A percentile compares a stretch with the other conserved stretches of the same genome.
These are phyloP conservation scores for Ophonus ardosiacus DNA, from an alignment of 2,888 invertebrate species.

Conservation along the genomic window DNA sequence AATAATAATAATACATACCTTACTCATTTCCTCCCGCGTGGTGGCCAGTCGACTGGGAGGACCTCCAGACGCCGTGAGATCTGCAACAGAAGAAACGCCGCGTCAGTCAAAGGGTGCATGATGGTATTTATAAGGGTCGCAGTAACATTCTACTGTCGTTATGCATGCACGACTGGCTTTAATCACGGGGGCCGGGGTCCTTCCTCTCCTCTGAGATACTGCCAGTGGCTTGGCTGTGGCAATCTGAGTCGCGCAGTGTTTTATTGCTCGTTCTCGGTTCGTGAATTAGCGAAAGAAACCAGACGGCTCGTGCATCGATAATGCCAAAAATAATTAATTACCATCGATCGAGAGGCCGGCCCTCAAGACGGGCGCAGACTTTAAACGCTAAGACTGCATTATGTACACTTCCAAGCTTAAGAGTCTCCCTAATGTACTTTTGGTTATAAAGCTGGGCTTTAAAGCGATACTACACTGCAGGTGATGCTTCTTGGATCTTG, in stretches of 20 bases:
- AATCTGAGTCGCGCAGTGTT: slow-evolving; percentile 72
- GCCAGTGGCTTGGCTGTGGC: slow-evolving; percentile 64
- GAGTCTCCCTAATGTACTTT: not conserved
- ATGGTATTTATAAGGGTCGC: slow-evolving; percentile 65
- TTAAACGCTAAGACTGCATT: not conserved
- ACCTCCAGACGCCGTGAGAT: slow-evolving; percentile 71
- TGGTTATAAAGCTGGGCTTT: not conserved
- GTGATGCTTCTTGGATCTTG: too few relatives aligned
- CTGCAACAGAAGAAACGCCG: slow-evolving; percentile 71
- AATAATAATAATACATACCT: slow-evolving; percentile 68
- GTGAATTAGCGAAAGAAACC: slow-evolving; percentile 84
- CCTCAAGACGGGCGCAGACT: not conserved
- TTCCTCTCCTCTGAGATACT: not conserved
- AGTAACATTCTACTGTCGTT: slow-evolving; percentile 68
- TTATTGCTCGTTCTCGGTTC: slow-evolving; percentile 78
- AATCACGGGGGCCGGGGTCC: slow-evolving; percentile 69
- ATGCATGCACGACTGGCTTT: slow-evolving; percentile 73
- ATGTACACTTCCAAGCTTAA: not conserved
- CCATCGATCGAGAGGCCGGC: slow-evolving; percentile 77
- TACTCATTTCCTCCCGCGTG: slow-evolving; percentile 73
- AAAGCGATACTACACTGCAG: too few relatives aligned
- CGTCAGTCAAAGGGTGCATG: slow-evolving; percentile 44
- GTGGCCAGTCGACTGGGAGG: slow-evolving; percentile 68
- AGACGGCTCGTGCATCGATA: slow-evolving; percentile 80
- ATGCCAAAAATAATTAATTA: slow-evolving; percentile 87